These are phyloP conservation scores for Merops nubicus DNA, from an alignment of 2,113 vertebrate genomes.

Conservation along the genomic window DNA sequence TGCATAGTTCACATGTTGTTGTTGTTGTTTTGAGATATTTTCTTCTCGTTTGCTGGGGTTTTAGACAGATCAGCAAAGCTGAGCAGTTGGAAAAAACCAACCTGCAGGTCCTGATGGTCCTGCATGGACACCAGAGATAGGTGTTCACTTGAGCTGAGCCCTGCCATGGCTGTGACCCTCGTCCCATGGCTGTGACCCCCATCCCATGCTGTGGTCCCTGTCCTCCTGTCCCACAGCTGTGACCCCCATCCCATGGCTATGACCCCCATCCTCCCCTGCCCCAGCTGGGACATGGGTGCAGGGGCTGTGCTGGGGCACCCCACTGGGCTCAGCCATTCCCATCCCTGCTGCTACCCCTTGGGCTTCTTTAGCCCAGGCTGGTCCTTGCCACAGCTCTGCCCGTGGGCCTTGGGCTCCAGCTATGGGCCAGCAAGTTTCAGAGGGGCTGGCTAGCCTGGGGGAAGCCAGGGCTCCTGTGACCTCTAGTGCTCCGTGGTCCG, in stretches of 20 bases:
- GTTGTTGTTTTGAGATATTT: neutral
- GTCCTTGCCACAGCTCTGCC: fast-evolving
- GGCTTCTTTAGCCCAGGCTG: neutral
- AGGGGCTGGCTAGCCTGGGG: neutral
- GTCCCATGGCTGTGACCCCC: fast-evolving
- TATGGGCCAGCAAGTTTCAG: fast-evolving
- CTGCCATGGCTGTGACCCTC: fast-evolving
- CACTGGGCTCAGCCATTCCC: fast-evolving
- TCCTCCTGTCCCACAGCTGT: neutral
- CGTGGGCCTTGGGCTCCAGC: fast-evolving
- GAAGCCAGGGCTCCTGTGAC: fast-evolving
- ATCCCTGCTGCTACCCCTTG: too few relatives aligned
- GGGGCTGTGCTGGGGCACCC: neutral
- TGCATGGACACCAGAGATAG: neutral
- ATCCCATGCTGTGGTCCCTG: neutral
- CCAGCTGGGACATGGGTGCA: fast-evolving
- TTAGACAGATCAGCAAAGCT: neutral
- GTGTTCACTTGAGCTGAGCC: neutral
- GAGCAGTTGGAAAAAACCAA: neutral
- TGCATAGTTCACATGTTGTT: neutral
- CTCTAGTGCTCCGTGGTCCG: fast-evolving
- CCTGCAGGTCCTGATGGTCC: neutral
- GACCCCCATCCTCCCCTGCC: neutral
- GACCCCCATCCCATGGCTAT: neutral
- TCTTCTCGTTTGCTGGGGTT: neutral